Evolutionary conservation across 2,113 vertebrate genomes (phyloP).

Genomic region (Podilymbus podiceps): DNA sequence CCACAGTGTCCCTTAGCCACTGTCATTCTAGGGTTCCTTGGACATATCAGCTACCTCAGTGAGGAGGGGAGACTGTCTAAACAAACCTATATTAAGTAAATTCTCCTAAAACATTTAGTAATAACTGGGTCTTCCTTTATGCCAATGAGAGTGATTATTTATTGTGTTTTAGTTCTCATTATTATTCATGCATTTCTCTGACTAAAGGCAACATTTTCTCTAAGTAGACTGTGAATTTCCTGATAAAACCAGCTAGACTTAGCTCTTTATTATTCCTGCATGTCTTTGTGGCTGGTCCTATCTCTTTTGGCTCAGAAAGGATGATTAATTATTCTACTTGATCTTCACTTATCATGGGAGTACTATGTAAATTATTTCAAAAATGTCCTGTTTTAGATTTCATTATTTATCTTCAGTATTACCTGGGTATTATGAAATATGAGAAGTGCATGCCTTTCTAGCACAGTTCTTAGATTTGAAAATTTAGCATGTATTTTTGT

Average conservation of each 20-base stretch:
- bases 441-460: neutral
- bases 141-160: neutral
- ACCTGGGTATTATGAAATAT: neutral
- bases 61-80: neutral
- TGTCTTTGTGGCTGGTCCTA: neutral
- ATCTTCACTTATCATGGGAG: conserved; percentile 30
- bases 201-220: conserved; percentile 7
- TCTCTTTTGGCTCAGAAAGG: neutral
- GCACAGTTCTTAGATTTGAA: neutral
- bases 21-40: neutral
- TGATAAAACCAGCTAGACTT: neutral
- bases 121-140: neutral
- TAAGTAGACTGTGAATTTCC: conserved; percentile 2
- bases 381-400: neutral
- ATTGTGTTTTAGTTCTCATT: neutral
- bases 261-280: conserved; percentile 26
- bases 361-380: conserved; percentile 40
- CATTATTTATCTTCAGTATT: neutral
- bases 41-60: neutral
- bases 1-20: neutral
- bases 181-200: conserved; percentile 14
- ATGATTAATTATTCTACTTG: conserved; percentile 51
- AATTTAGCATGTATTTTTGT: neutral
- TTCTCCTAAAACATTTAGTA: neutral
- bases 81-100: neutral